Conservation (phyloP, 2,113 vertebrate species). For the Prunella himalayana region DNA sequence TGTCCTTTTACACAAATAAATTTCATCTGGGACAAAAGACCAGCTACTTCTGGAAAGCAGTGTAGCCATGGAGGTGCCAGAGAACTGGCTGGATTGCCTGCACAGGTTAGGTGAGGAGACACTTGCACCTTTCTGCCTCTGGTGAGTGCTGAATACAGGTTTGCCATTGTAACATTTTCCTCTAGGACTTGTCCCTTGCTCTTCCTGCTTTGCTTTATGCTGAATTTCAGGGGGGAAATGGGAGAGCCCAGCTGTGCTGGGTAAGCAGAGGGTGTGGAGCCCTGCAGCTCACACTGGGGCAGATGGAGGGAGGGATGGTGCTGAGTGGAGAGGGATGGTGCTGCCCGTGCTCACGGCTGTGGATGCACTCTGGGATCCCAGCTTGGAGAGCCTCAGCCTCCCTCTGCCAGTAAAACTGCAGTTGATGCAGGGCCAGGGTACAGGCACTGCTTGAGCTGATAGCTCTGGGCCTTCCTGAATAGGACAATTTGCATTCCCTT, state of each 20-base stretch:
- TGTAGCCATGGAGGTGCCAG: neutral
- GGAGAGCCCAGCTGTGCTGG: fast-evolving
- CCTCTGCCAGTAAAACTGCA: neutral
- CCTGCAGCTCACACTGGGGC: neutral
- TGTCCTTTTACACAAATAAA: neutral
- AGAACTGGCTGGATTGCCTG: neutral
- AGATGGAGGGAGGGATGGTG: neutral
- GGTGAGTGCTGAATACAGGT: neutral
- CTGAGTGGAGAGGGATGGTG: neutral
- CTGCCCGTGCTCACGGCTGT: fast-evolving
- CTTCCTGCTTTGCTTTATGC: neutral
- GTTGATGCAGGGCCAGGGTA: neutral
- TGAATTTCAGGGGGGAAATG: fast-evolving
- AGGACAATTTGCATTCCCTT: neutral
- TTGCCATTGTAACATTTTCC: neutral
- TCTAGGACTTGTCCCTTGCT: neutral
- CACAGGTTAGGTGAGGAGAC: neutral
- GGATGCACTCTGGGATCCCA: fast-evolving
- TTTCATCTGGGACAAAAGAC: neutral
- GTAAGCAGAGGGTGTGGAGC: neutral
- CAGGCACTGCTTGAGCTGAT: neutral
- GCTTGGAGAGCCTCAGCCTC: neutral
- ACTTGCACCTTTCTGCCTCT: neutral
- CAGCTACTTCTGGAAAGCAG: neutral
- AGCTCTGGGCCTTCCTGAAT: neutral